These are phyloP conservation scores for Pheosia tremula DNA, from an alignment of 2,888 invertebrate species.

Conservation along the genomic window DNA sequence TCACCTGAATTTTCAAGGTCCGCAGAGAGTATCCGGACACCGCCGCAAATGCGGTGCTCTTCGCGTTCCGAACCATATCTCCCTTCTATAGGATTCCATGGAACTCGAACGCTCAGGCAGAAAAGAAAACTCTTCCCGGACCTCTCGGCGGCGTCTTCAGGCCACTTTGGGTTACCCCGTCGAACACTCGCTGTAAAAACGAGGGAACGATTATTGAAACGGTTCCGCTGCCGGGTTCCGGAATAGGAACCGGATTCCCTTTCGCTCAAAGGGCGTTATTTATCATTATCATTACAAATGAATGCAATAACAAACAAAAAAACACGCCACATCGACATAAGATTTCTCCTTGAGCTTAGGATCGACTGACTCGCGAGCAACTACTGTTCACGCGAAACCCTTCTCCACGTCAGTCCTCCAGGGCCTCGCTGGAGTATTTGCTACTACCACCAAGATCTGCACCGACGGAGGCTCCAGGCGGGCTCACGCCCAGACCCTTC, in stretches of 20 bases:
- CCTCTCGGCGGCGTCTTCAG: constrained; percentile 67
- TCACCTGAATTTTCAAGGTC: constrained; percentile 65
- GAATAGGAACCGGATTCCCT: constrained; percentile 84
- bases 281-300: constrained; percentile 35
- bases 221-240: constrained; percentile 85
- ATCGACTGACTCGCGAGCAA: constrained; percentile 85
- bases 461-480: constrained; percentile 80
- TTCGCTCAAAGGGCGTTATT: constrained; percentile 76
- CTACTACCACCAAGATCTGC: constrained; percentile 89
- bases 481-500: constrained; percentile 84
- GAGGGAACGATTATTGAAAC: constrained; percentile 69
- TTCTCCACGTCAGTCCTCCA: constrained; percentile 85
- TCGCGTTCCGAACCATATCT: constrained; percentile 77
- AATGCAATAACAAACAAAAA: constrained; percentile 16
- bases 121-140: constrained; percentile 55
- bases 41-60: constrained; percentile 53
- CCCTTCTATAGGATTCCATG: constrained; percentile 78
- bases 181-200: constrained; percentile 42
- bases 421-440: constrained; percentile 87
- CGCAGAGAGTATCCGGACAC: constrained; percentile 60
- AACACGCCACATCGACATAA: constrained; percentile 68
- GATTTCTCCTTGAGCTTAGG: constrained; percentile 83
- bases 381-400: constrained; percentile 78
- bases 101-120: constrained; percentile 70
- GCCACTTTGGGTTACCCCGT: constrained; percentile 75